Evolutionary conservation across 2,113 vertebrate species (phyloP), one percentile per base, ranked within the genome.

Genomic region (Sprattus sprattus): DNA sequence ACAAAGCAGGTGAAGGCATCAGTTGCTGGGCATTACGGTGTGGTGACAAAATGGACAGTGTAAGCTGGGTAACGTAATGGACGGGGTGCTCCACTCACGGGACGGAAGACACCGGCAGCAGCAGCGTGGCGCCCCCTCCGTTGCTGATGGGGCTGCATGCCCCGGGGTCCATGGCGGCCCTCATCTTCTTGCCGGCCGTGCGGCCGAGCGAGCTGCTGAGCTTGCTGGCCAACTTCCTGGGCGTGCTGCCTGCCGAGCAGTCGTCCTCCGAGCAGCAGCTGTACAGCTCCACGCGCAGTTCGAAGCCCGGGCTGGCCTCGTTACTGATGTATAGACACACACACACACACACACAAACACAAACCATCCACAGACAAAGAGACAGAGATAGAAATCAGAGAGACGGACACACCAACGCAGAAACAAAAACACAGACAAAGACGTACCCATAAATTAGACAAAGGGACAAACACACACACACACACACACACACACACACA

Each of bases 191-290:
- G 44, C 97, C 97, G 0, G 97, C 90, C 0, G 97, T 97, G 46
- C 97, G 95, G 0, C 97, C 97, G 88, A 98, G 92, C 0, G 97
- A 98, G 57, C 95, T 97, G 96, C 97, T 98, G 89, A 98, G 95
- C 85, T 97, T 97, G 88, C 96, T 97, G 90, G 97, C 97, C 64
- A 99, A 94, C 67, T 97, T 97, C 82, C 95, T 94, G 0, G 97
- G 96, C 3, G 96, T 95, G 67, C 93, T 96, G 78, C 96, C 94
- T 7, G 95, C 92, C 0, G 95, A 95, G 44, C 94, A 96, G 81
- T 96, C 97, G 0, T 97, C 97, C 85, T 97, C 96, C 18, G 96
- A 92, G 83, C 95, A 96, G 88, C 97, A 98, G 81, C 97, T 97
- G 86, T 98, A 99, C 28, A 98, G 92, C 93, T 98, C 97, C 39